A percentile compares a stretch with the other conserved stretches of the same genome.
These are phyloP conservation scores for Druon quercuslanigerum DNA, from an alignment of 1,140 invertebrate genomes.

Conservation along the genomic window DNA sequence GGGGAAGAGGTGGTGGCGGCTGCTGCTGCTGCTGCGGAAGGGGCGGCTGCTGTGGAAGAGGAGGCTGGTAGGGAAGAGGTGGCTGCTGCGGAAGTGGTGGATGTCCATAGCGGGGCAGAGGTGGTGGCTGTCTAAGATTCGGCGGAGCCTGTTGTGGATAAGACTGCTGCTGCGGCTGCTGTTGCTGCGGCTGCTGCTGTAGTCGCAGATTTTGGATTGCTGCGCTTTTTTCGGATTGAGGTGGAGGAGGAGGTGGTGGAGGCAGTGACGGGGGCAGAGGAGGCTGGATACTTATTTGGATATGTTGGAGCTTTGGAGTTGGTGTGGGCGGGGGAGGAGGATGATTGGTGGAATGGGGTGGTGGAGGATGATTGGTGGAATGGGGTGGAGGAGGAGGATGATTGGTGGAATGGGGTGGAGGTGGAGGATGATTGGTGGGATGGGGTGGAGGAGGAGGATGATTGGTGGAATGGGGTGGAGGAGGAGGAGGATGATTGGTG, in stretches of 20 bases:
- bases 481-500: no score
- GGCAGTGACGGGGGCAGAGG: slow-evolving; percentile 32
- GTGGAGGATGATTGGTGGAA: neutral
- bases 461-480: no score
- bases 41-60: slow-evolving; percentile 37
- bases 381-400: no score
- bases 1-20: slow-evolving; percentile 41
- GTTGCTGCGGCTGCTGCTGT: neutral
- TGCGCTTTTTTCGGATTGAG: neutral
- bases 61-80: slow-evolving; percentile 38
- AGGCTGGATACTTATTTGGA: slow-evolving; percentile 20
- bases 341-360: neutral
- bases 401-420: no score
- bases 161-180: neutral
- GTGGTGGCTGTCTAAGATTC: slow-evolving; percentile 42
- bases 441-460: no score
- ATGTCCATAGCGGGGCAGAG: slow-evolving; percentile 38
- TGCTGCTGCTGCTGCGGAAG: slow-evolving; percentile 21
- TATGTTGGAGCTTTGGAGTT: slow-evolving; percentile 5
- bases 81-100: slow-evolving; percentile 40
- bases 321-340: slow-evolving; percentile 32
- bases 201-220: slow-evolving; percentile 38
- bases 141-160: slow-evolving; percentile 43
- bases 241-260: slow-evolving; percentile 11
- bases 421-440: no score